Evolutionary conservation across 1,140 invertebrate species (phyloP).

Genomic region (Eufriesea mexicana): DNA sequence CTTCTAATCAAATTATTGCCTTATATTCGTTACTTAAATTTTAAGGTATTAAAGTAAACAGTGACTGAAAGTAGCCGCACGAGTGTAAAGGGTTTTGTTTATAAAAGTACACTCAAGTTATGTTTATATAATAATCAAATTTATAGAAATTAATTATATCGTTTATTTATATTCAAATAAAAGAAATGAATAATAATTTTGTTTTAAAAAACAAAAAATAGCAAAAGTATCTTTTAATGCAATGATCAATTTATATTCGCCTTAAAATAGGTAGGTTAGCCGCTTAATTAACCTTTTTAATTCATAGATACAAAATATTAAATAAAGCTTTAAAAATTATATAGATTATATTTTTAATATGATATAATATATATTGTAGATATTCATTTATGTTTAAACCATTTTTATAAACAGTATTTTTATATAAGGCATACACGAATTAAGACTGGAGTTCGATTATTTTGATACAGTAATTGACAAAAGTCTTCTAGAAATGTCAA

Average conservation of each 20-base stretch:
- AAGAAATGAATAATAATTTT: not conserved
- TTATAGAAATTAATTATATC: not conserved
- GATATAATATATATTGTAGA: not conserved
- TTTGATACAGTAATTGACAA: slow-evolving; percentile 79
- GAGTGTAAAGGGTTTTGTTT: too few relatives aligned
- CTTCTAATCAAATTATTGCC: too few relatives aligned
- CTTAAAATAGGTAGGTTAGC: not conserved
- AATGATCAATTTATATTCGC: not conserved
- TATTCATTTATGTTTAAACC: not conserved
- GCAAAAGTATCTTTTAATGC: not conserved
- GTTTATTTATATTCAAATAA: not conserved
- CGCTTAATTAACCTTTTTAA: not conserved
- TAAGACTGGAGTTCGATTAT: slow-evolving; percentile 48
- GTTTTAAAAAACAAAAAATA: not conserved
- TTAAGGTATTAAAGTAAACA: too few relatives aligned
- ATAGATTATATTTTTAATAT: not conserved
- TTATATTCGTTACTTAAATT: too few relatives aligned
- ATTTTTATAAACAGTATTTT: not conserved
- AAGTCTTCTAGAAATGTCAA: slow-evolving; percentile 81
- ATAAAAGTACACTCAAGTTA: not conserved
- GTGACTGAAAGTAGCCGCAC: too few relatives aligned
- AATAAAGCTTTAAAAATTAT: not conserved
- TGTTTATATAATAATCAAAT: not conserved
- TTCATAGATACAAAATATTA: not conserved
- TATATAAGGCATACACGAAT: not conserved